Evolutionary conservation across 2,888 invertebrate species (phyloP), one percentile per base, ranked within the genome.

Genomic region (Parthenolecanium corni): DNA sequence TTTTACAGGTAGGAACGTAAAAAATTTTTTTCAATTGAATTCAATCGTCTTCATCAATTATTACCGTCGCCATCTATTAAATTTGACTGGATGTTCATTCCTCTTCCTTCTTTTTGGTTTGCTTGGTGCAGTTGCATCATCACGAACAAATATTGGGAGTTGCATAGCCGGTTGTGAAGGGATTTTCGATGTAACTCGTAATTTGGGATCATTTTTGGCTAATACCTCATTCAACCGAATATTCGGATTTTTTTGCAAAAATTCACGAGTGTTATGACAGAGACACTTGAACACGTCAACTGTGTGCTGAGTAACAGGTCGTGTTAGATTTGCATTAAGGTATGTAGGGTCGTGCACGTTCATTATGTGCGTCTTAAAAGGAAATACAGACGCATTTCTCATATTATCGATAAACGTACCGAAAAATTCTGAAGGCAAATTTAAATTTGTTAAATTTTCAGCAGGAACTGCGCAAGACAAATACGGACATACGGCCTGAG

Each of bases 301-400:
- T 14, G 12, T 18, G 3, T 16, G 4, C 11, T 3, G 23, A 14
- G 31, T 18, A 12, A 49, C 3, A 36, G 11, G 36, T 49, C 23
- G 23, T 1, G 49, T 46, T 2, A 51, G 2, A n/a, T 58, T 58
- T 2, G 1, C 20, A 46, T 36, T 38, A 1, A 36, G 20, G 14
- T 47, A 31, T 9, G 58, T 36, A 6, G 58, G 23, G 16, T 58
- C 58, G 47, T 58, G 58, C 9, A 58, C 18, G 31, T 58, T 58
- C 2, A 49, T 49, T 1, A 49, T 2, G 21, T 12, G 16, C n/a
- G n/a, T 36, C 2, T 6, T 1, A 21, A 58, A 57, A 14, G 44
- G 12, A 4, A 9, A 5, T 9, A 9, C 24, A 9, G 21, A 25
- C 21, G 2, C 20, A 23, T 23, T 46, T 2, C 24, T 3, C n/a